Percentiles rank a stretch among this genome's conserved stretches.
phyloP scores from a whole-genome alignment of 2,888 invertebrate species.

The Rosalia funebris region DNA sequence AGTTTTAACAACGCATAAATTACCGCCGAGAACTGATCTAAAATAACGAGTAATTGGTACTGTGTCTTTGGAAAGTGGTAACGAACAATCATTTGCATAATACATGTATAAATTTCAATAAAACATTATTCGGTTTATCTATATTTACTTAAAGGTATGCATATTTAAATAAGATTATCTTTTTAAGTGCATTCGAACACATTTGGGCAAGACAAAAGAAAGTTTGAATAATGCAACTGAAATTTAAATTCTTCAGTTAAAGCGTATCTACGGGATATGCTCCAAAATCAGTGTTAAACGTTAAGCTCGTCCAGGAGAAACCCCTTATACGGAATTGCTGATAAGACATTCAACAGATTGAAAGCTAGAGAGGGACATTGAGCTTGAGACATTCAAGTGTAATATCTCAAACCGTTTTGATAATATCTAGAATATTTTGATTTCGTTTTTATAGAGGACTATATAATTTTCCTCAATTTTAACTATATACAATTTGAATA shows the following conservation, averaged over 20 bases:
- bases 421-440: too few relatives aligned
- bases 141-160: constrained; percentile 2
- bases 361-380: too few relatives aligned
- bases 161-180: constrained; percentile 5
- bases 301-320: too few relatives aligned
- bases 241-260: constrained; percentile 5
- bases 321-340: too few relatives aligned
- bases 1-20: constrained; percentile 9
- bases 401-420: too few relatives aligned
- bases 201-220: constrained; percentile 1
- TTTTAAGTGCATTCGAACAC: background rate
- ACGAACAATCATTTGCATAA: constrained; percentile 6
- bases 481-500: too few relatives aligned
- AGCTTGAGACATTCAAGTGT: too few relatives aligned
- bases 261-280: background rate
- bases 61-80: background rate
- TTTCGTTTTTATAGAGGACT: too few relatives aligned
- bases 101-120: constrained; percentile 15
- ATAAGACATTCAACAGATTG: too few relatives aligned
- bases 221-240: background rate
- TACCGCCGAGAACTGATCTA: background rate
- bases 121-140: constrained; percentile 13
- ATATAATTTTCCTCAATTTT: too few relatives aligned
- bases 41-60: constrained; percentile 11
- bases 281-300: too few relatives aligned